phyloP scores from a whole-genome alignment of 37 sponge, comb jelly and placozoan genomes.

The Cliona cf. orientalis region DNA sequence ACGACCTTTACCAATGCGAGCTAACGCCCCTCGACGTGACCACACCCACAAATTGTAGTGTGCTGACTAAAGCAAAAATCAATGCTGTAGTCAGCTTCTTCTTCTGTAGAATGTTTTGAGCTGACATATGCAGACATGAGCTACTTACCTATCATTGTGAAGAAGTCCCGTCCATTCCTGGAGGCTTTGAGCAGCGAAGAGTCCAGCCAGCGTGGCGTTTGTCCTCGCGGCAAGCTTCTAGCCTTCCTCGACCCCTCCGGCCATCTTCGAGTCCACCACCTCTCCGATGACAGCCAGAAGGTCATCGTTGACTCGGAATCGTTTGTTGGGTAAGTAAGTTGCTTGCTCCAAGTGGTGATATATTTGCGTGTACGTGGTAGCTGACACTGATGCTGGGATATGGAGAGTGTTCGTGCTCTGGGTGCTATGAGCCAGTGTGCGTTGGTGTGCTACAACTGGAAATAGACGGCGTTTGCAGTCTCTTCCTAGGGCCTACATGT shows the following conservation, averaged over 20 bases:
- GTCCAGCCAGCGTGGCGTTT: constrained; percentile 18
- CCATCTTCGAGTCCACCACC: constrained; percentile 6
- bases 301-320: not conserved
- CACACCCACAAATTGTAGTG: not conserved
- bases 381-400: no score
- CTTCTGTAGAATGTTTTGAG: no score
- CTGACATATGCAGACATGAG: constrained; percentile 42
- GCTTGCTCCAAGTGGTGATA: not conserved
- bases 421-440: no score
- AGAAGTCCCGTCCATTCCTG: constrained; percentile 27
- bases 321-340: constrained; percentile 33
- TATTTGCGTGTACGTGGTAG: no score
- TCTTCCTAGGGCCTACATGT: no score
- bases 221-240: constrained; percentile 38
- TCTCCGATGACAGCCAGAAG: constrained; percentile 10
- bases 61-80: not conserved
- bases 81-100: not conserved
- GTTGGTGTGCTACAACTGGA: no score
- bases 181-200: not conserved
- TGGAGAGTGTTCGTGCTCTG: no score
- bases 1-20: no score
- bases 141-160: constrained; percentile 40
- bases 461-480: no score
- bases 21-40: no score
- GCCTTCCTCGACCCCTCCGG: constrained; percentile 20